A percentile compares a stretch with the other conserved stretches of the same genome.
phyloP scores from a whole-genome alignment of 2,888 invertebrate species.

The Nymphalis c-album region DNA sequence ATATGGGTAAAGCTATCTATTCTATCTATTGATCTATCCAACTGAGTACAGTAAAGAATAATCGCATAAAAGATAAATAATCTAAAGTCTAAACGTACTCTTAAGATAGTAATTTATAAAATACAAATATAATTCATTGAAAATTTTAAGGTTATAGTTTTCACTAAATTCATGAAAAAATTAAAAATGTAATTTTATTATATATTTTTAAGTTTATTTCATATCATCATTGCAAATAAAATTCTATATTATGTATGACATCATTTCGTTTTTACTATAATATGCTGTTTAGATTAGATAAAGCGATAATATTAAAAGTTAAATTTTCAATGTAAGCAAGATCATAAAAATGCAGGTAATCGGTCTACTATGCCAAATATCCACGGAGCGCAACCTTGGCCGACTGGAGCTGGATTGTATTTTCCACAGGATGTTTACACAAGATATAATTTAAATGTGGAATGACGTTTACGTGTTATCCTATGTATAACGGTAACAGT shows the following conservation, averaged over 20 bases:
- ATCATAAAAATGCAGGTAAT: conserved; percentile 52
- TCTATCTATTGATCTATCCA: too few relatives aligned
- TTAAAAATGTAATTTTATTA: too few relatives aligned
- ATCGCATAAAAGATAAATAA: too few relatives aligned
- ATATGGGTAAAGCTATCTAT: conserved; percentile 27
- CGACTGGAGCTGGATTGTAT: conserved; percentile 61
- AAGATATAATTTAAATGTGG: conserved; percentile 45
- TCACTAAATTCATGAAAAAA: too few relatives aligned
- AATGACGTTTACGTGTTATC: conserved; percentile 36
- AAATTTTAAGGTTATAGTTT: too few relatives aligned
- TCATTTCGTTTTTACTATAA: neutral
- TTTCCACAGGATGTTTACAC: conserved; percentile 66
- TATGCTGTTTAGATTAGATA: conserved; percentile 31
- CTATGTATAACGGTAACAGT: conserved; percentile 38
- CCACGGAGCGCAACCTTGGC: conserved; percentile 62
- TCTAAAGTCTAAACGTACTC: too few relatives aligned
- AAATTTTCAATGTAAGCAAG: conserved; percentile 46
- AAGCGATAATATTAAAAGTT: conserved; percentile 27
- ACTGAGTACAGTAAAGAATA: too few relatives aligned
- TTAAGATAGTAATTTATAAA: too few relatives aligned
- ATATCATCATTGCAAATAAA: too few relatives aligned
- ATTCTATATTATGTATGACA: neutral
- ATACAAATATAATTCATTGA: too few relatives aligned
- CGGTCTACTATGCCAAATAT: conserved; percentile 46
- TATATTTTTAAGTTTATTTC: too few relatives aligned